phyloP scores from a whole-genome alignment of 2,113 vertebrate genomes.

The Gobius niger region DNA sequence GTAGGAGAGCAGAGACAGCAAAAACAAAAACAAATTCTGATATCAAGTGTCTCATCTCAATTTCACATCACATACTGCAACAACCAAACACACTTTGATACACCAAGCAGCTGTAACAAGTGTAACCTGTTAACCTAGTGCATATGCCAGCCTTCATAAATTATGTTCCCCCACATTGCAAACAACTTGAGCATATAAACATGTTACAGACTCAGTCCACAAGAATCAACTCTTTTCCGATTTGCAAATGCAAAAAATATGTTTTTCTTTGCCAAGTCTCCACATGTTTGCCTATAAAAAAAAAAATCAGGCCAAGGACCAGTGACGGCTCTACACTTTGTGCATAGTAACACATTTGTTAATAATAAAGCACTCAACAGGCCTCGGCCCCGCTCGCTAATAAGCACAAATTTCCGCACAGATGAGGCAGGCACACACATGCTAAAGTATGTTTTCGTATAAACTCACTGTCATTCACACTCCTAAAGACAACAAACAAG shows the following conservation, averaged over 20 bases:
- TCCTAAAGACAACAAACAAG: constrained; percentile 45
- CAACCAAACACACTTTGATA: constrained; percentile 17
- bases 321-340: constrained; percentile 54
- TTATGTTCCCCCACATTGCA: constrained; percentile 35
- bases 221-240: constrained; percentile 35
- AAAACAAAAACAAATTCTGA: constrained; percentile 20
- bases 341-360: constrained; percentile 64
- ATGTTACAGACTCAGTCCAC: constrained; percentile 41
- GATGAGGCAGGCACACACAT: constrained; percentile 44
- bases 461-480: constrained; percentile 43
- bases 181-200: constrained; percentile 46
- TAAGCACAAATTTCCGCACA: constrained; percentile 60
- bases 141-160: constrained; percentile 52
- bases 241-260: constrained; percentile 52
- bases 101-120: constrained; percentile 60
- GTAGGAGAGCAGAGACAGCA: constrained; percentile 10
- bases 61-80: constrained; percentile 40
- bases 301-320: constrained; percentile 60
- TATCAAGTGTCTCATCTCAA: constrained; percentile 35
- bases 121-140: constrained; percentile 71
- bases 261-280: constrained; percentile 45
- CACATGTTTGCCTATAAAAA: constrained; percentile 53
- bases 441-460: constrained; percentile 46
- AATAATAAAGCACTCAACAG: constrained; percentile 73
- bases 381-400: constrained; percentile 69